These are phyloP conservation scores for Sceliomorpha sp. DNA, from an alignment of 2,888 invertebrate genomes.

Conservation along the genomic window DNA sequence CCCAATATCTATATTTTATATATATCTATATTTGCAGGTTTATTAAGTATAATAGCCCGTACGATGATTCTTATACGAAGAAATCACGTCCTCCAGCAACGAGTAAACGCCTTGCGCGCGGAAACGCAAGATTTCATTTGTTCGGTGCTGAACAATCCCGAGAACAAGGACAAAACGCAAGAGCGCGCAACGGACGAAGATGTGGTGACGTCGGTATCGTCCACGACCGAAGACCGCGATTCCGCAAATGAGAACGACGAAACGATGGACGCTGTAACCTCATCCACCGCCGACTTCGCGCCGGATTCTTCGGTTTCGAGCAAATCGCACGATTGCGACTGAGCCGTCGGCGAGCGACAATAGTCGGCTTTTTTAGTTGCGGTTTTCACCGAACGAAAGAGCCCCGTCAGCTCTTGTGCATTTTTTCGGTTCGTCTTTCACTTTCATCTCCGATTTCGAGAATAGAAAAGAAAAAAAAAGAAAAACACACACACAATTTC, in stretches of 20 bases:
- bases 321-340: slow-evolving; percentile 1
- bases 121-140: slow-evolving; percentile 68
- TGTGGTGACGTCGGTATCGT: slow-evolving; percentile 17
- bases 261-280: slow-evolving; percentile 25
- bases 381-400: too few species aligned
- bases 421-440: too few species aligned
- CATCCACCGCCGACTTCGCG: slow-evolving; percentile 14
- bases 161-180: slow-evolving; percentile 53
- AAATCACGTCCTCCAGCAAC: slow-evolving; percentile 69
- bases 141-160: slow-evolving; percentile 66
- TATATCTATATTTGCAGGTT: slow-evolving; percentile 55
- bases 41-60: slow-evolving; percentile 66
- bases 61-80: slow-evolving; percentile 68
- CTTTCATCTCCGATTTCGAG: too few species aligned
- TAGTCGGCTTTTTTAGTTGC: too few species aligned
- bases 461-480: too few species aligned
- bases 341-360: slow-evolving; percentile 4
- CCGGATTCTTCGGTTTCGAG: slow-evolving; percentile 2
- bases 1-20: too few species aligned
- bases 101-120: slow-evolving; percentile 66
- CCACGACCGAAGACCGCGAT: slow-evolving; percentile 13
- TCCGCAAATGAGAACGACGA: too few species aligned
- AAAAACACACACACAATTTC: too few species aligned
- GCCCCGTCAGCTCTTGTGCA: too few species aligned
- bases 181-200: too few species aligned